phyloP scores from a whole-genome alignment of 2,797 vertebrate species.

The Valencia hispanica region DNA sequence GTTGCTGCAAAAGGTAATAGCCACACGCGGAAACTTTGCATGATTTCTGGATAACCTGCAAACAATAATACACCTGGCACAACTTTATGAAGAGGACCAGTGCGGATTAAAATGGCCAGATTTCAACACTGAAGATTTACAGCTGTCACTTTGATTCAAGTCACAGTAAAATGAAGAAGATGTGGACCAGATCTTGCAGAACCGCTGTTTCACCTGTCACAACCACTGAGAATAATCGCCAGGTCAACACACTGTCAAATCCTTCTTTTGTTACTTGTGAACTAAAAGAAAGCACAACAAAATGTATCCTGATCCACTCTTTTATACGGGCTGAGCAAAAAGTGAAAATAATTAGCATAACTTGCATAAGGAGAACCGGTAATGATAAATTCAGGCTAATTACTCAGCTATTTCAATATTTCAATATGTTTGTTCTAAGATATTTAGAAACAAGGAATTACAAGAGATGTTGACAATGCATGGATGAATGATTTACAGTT shows the following conservation, averaged over 20 bases:
- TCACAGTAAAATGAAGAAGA: background rate
- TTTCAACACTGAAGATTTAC: background rate
- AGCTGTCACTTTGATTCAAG: background rate
- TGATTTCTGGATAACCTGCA: no score
- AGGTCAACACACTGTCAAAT: background rate
- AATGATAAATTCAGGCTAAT: background rate
- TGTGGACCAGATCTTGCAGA: background rate
- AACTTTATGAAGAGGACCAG: no score
- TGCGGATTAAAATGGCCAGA: background rate
- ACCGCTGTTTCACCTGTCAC: background rate
- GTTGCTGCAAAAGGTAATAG: no score
- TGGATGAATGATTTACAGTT: background rate
- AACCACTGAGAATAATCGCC: background rate
- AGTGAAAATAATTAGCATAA: background rate
- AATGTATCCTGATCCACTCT: background rate
- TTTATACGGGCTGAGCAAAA: background rate
- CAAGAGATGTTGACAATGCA: background rate
- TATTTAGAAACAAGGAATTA: background rate
- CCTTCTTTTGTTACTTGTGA: background rate
- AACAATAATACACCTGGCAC: no score
- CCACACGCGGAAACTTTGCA: no score
- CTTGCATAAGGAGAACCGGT: background rate
- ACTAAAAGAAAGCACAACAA: background rate
- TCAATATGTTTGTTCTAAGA: background rate
- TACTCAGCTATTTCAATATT: background rate